phyloP scores from a whole-genome alignment of 2,113 vertebrate genomes.

The Centropus bengalensis region DNA sequence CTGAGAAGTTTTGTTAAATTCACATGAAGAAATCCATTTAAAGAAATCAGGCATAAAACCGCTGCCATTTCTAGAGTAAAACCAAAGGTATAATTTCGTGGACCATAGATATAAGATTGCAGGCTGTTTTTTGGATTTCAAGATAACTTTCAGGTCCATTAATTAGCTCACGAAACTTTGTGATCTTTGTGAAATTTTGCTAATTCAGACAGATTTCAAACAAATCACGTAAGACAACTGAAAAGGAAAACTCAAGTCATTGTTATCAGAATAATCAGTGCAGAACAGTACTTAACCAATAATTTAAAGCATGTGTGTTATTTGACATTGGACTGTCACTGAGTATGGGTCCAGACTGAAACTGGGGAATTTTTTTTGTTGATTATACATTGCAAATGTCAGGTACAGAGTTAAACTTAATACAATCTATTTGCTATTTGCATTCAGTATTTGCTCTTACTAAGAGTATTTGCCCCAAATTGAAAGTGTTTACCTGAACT shows the following conservation, averaged over 20 bases:
- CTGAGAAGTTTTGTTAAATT: neutral
- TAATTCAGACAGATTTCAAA: neutral
- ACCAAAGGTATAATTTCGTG: neutral
- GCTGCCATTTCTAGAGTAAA: neutral
- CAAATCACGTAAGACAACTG: neutral
- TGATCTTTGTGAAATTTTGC: neutral
- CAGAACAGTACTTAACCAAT: neutral
- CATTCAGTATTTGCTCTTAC: neutral
- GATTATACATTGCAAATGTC: neutral
- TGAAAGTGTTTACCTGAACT: neutral
- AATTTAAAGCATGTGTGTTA: neutral
- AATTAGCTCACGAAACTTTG: neutral
- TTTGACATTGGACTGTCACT: neutral
- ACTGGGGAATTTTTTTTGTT: neutral
- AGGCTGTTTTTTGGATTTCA: neutral
- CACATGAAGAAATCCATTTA: neutral
- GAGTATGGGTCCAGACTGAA: neutral
- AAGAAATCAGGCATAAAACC: neutral
- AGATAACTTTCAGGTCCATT: neutral
- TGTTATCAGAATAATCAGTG: neutral
- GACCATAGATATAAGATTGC: fast-evolving
- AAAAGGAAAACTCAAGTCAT: neutral
- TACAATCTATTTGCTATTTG: neutral
- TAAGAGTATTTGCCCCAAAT: neutral
- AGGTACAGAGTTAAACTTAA: neutral